Evolutionary conservation across 2,888 invertebrate genomes (phyloP).

Genomic region (Hypomecis atomaria): DNA sequence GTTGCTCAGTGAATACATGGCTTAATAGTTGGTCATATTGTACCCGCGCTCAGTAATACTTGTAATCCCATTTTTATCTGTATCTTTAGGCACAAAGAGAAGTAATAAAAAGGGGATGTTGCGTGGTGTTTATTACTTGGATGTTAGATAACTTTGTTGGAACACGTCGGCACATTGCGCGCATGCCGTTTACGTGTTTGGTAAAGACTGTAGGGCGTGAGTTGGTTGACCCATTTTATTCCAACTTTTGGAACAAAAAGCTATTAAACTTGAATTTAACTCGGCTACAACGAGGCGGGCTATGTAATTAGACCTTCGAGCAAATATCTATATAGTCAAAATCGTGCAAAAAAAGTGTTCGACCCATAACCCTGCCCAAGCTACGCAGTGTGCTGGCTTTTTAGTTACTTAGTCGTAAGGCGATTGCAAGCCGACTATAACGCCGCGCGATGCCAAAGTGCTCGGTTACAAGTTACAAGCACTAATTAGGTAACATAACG

Average conservation of each 20-base stretch:
- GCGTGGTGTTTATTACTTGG: constrained; percentile 39
- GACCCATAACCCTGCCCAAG: too few relatives aligned
- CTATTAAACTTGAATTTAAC: background rate
- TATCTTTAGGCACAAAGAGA: constrained; percentile 36
- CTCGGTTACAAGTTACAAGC: too few relatives aligned
- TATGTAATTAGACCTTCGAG: too few relatives aligned
- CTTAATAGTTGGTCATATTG: constrained; percentile 37
- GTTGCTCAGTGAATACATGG: too few relatives aligned
- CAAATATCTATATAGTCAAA: too few relatives aligned
- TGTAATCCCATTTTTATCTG: constrained; percentile 42
- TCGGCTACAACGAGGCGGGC: too few relatives aligned
- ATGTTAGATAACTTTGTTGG: constrained; percentile 41
- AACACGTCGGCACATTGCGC: constrained; percentile 23
- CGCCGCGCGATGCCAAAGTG: too few relatives aligned
- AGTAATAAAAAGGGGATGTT: constrained; percentile 44
- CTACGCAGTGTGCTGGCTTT: too few relatives aligned
- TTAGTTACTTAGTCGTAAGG: too few relatives aligned
- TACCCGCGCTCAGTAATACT: constrained; percentile 22
- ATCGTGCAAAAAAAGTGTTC: too few relatives aligned
- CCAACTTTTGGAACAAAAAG: background rate
- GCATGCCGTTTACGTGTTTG: constrained; percentile 23
- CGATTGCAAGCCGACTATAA: too few relatives aligned
- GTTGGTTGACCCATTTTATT: background rate
- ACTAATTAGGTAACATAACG: too few relatives aligned
- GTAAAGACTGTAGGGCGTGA: constrained; percentile 10